A percentile compares a stretch with the other conserved stretches of the same genome.
Conservation (phyloP, 2,888 invertebrate genomes). For the Saturnia japonica region DNA sequence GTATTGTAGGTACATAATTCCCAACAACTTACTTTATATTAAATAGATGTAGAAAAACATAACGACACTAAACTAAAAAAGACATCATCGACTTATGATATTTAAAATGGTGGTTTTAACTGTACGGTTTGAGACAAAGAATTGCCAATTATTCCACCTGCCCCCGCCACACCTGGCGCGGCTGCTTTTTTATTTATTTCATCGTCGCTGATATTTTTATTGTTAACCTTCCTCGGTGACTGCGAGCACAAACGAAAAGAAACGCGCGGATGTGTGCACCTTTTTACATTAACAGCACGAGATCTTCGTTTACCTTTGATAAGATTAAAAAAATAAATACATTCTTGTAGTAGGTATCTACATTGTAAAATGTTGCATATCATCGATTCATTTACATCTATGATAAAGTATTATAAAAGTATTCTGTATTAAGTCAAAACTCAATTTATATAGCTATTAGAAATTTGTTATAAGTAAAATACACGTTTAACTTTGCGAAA, state of each 20-base stretch:
- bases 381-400: slow-evolving; percentile 24
- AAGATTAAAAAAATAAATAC: slow-evolving; percentile 35
- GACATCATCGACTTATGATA: slow-evolving; percentile 56
- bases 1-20: not conserved
- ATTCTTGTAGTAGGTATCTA: slow-evolving; percentile 15
- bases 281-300: slow-evolving; percentile 43
- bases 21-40: not conserved
- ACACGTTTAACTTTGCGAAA: too few relatives aligned
- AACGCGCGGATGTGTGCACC: slow-evolving; percentile 47
- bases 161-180: slow-evolving; percentile 75
- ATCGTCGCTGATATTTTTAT: slow-evolving; percentile 79
- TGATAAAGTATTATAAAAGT: too few relatives aligned
- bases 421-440: not conserved
- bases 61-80: slow-evolving; percentile 42
- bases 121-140: slow-evolving; percentile 76
- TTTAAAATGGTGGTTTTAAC: slow-evolving; percentile 65
- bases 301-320: slow-evolving; percentile 36
- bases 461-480: not conserved
- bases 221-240: slow-evolving; percentile 67
- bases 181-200: slow-evolving; percentile 80
- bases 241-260: slow-evolving; percentile 58
- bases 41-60: not conserved
- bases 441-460: not conserved
- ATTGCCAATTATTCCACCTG: slow-evolving; percentile 82
- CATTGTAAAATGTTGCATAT: slow-evolving; percentile 26